Conservation (phyloP, 2,113 vertebrate genomes). For the Empidonax alnorum region DNA sequence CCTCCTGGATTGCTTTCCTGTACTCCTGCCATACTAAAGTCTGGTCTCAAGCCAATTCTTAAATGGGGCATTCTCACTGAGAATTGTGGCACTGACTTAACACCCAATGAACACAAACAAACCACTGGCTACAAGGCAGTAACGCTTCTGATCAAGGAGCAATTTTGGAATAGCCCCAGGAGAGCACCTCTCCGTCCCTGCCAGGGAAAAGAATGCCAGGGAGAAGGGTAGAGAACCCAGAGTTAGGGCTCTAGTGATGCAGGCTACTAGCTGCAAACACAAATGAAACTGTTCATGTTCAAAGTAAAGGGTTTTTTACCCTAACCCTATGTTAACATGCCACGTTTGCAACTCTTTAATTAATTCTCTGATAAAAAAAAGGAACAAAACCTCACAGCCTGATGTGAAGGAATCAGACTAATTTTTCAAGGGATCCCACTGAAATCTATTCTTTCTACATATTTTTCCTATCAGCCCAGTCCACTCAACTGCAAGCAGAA, state of each 20-base stretch:
- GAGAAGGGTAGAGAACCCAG: neutral
- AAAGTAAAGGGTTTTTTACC: neutral
- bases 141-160: neutral
- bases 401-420: neutral
- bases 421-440: neutral
- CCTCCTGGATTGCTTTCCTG: neutral
- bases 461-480: neutral
- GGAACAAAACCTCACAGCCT: rapidly evolving
- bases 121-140: neutral
- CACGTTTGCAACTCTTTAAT: neutral
- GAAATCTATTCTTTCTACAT: neutral
- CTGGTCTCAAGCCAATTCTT: neutral
- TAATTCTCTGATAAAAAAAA: neutral
- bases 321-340: neutral
- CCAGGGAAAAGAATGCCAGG: neutral
- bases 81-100: neutral
- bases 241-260: neutral
- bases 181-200: neutral
- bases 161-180: neutral
- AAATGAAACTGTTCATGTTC: neutral
- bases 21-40: neutral
- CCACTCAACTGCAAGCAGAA: neutral
- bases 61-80: neutral
- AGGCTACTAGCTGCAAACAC: neutral
- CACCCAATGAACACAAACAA: neutral